A percentile compares a stretch with the other conserved stretches of the same genome.
phyloP scores from a whole-genome alignment of 2,888 invertebrate genomes.

The Leptinotarsa juncta region DNA sequence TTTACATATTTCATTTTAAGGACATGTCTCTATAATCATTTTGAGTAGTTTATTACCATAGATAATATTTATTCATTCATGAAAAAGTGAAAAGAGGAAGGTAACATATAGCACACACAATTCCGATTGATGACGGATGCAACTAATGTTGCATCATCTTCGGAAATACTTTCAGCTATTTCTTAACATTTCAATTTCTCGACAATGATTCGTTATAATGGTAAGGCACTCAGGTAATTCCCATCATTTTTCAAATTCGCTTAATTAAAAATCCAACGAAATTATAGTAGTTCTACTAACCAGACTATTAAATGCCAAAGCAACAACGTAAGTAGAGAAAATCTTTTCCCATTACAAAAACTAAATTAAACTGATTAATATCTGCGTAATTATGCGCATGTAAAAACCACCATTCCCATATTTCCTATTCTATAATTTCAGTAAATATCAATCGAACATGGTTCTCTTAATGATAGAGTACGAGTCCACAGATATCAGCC shows the following conservation, averaged over 20 bases:
- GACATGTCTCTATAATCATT: too few relatives aligned
- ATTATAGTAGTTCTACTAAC: conserved; percentile 20
- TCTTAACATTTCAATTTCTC: conserved; percentile 1
- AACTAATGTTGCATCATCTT: neutral
- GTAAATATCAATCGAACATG: conserved; percentile 59
- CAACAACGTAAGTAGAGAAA: conserved; percentile 21
- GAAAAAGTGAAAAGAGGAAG: neutral
- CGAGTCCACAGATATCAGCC: conserved; percentile 52
- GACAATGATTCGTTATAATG: conserved; percentile 5
- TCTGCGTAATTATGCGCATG: conserved; percentile 39
- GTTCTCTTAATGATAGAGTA: conserved; percentile 58
- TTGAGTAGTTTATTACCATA: too few relatives aligned
- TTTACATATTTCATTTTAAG: too few relatives aligned
- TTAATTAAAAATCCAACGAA: conserved; percentile 10
- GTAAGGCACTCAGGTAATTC: neutral
- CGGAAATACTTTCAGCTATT: neutral
- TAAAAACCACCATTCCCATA: conserved; percentile 48
- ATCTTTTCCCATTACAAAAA: conserved; percentile 40
- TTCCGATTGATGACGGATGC: neutral
- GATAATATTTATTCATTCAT: too few relatives aligned
- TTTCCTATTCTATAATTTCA: conserved; percentile 57
- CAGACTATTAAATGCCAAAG: conserved; percentile 18
- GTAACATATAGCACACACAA: neutral
- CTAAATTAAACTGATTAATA: conserved; percentile 48
- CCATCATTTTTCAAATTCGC: conserved; percentile 6